These are phyloP conservation scores for Boloria euphrosyne DNA, from an alignment of 2,888 invertebrate species.

Conservation along the genomic window DNA sequence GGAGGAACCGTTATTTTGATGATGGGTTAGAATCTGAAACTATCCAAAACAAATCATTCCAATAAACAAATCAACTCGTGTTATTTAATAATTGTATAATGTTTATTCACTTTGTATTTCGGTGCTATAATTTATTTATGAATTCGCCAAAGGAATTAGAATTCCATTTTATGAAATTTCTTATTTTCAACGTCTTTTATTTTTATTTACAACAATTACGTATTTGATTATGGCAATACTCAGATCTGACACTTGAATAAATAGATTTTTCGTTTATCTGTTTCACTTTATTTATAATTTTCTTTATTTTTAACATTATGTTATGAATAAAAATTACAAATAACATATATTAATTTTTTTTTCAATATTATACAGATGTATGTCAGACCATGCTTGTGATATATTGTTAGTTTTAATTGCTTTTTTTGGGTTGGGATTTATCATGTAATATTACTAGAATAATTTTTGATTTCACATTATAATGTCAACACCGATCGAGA, in stretches of 20 bases:
- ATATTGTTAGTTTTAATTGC: slow-evolving; percentile 42
- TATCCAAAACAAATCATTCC: slow-evolving; percentile 16
- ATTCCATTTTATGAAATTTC: not conserved
- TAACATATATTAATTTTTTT: not conserved
- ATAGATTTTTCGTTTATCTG: slow-evolving; percentile 7
- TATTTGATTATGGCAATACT: slow-evolving; percentile 15
- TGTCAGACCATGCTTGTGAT: slow-evolving; percentile 40
- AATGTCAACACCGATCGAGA: slow-evolving; percentile 58
- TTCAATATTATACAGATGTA: slow-evolving; percentile 14
- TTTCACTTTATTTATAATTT: slow-evolving; percentile 15
- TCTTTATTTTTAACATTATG: not conserved
- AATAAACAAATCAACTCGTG: slow-evolving; percentile 6
- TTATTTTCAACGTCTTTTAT: not conserved
- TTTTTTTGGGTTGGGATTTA: slow-evolving; percentile 41
- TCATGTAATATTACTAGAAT: slow-evolving; percentile 34
- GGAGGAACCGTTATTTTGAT: slow-evolving; percentile 4
- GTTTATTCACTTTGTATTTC: slow-evolving; percentile 23
- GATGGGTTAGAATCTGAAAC: slow-evolving; percentile 1
- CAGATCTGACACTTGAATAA: slow-evolving; percentile 24
- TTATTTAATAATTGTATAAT: not conserved
- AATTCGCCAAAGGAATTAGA: slow-evolving; percentile 6
- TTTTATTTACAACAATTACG: not conserved
- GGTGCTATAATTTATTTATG: slow-evolving; percentile 48
- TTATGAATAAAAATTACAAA: slow-evolving; percentile 1
- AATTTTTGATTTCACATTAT: slow-evolving; percentile 39